Evolutionary conservation across 2,888 invertebrate species (phyloP).

Genomic region (Portevinia maculata): DNA sequence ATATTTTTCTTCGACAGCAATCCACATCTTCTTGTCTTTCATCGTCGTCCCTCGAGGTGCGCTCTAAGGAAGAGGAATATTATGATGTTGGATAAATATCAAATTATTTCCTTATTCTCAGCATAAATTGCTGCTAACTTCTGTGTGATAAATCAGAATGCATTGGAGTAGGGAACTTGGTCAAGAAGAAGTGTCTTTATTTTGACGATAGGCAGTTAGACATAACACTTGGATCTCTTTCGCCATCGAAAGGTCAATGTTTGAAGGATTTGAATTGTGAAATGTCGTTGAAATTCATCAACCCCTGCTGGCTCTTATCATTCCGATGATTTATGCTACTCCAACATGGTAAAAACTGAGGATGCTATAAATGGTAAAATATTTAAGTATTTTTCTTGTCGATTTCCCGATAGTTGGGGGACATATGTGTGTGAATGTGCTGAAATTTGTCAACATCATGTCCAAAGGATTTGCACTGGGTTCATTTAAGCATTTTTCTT

Average conservation of each 20-base stretch:
- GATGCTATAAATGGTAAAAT: constrained; percentile 1
- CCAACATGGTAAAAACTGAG: background rate
- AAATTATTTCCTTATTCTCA: background rate
- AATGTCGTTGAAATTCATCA: constrained; percentile 47
- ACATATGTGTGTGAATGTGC: background rate
- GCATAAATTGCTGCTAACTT: background rate
- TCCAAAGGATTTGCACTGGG: constrained; percentile 31
- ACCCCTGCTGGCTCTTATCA: constrained; percentile 6
- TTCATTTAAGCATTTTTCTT: constrained; percentile 28
- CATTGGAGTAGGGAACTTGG: constrained; percentile 13
- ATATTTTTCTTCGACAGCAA: constrained; percentile 22
- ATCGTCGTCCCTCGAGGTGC: too few relatives aligned
- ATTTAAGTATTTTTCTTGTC: constrained; percentile 10
- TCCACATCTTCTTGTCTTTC: constrained; percentile 12
- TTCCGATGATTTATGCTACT: constrained; percentile 38
- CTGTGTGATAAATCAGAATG: constrained; percentile 61
- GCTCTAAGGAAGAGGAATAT: background rate
- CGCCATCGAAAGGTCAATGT: constrained; percentile 14
- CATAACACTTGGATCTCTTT: constrained; percentile 1
- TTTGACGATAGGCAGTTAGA: constrained; percentile 41
- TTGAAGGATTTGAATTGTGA: constrained; percentile 2
- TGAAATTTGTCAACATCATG: constrained; percentile 38
- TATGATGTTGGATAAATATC: constrained; percentile 1
- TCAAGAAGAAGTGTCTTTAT: constrained; percentile 27
- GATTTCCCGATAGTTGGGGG: background rate